phyloP scores from a whole-genome alignment of 2,888 invertebrate species.

The Melangyna quadrimaculata region DNA sequence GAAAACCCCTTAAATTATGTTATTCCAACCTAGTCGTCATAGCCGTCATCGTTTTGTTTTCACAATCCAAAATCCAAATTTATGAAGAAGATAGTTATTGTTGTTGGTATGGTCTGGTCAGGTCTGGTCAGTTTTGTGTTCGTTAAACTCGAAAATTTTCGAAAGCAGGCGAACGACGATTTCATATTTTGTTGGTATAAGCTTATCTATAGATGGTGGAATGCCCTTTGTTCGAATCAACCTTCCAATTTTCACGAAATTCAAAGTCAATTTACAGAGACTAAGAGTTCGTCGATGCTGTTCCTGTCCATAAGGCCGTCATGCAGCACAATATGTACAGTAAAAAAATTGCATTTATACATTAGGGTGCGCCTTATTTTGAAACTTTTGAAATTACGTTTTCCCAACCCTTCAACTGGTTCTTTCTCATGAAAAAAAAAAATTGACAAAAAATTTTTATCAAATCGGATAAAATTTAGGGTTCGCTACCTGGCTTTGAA shows the following conservation, averaged over 20 bases:
- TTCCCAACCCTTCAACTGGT: no score
- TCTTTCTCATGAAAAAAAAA: no score
- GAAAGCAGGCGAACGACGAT: not conserved
- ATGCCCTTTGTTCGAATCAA: slow-evolving; percentile 50
- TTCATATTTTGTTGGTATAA: not conserved
- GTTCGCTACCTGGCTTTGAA: no score
- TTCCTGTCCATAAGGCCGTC: no score
- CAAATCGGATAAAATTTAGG: no score
- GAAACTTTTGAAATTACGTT: no score
- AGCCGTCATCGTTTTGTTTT: not conserved
- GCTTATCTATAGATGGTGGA: not conserved
- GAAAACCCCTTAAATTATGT: not conserved
- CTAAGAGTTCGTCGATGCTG: slow-evolving; percentile 33
- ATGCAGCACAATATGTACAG: not conserved
- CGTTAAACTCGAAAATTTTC: not conserved
- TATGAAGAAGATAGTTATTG: slow-evolving; percentile 59
- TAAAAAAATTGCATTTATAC: not conserved
- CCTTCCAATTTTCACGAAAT: slow-evolving; percentile 57
- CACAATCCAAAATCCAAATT: not conserved
- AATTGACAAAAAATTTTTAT: no score
- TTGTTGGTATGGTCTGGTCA: slow-evolving; percentile 30
- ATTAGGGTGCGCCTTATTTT: no score
- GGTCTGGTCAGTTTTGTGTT: not conserved
- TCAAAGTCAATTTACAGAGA: slow-evolving; percentile 62
- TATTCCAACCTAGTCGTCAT: not conserved